Conservation (phyloP, 2,797 vertebrate genomes). For the Acropternis orthonyx region DNA sequence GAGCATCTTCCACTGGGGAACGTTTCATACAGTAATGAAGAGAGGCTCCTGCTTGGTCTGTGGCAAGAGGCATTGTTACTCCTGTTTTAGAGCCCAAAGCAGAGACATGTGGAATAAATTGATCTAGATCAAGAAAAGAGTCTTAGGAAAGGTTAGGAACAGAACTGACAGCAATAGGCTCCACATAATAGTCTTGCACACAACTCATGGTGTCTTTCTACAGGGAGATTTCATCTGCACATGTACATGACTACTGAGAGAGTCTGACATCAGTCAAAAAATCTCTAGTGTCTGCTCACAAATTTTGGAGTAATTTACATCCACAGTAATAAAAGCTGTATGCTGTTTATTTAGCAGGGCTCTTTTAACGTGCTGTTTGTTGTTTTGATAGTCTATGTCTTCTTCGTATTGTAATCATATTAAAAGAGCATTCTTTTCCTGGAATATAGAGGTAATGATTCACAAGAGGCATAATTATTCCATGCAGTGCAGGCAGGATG, state of each 20-base stretch:
- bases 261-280: neutral
- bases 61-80: neutral
- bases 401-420: constrained; percentile 14
- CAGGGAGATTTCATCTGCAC: neutral
- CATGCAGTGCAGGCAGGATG: neutral
- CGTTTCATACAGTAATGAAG: neutral
- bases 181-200: neutral
- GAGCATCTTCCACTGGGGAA: neutral
- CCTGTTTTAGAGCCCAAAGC: neutral
- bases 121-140: neutral
- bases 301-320: constrained; percentile 10
- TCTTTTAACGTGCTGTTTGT: neutral
- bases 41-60: neutral
- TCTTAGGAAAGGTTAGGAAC: neutral
- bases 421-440: constrained; percentile 43
- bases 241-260: neutral
- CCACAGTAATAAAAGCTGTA: constrained; percentile 15
- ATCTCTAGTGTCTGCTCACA: neutral
- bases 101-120: neutral
- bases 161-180: neutral
- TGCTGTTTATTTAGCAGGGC: neutral
- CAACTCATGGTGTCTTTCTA: neutral
- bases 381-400: constrained; percentile 10
- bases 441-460: constrained; percentile 56
- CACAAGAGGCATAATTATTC: constrained; percentile 52